phyloP scores from a whole-genome alignment of 92 coral and sea anemone genomes.

The Phenganax subtilis region DNA sequence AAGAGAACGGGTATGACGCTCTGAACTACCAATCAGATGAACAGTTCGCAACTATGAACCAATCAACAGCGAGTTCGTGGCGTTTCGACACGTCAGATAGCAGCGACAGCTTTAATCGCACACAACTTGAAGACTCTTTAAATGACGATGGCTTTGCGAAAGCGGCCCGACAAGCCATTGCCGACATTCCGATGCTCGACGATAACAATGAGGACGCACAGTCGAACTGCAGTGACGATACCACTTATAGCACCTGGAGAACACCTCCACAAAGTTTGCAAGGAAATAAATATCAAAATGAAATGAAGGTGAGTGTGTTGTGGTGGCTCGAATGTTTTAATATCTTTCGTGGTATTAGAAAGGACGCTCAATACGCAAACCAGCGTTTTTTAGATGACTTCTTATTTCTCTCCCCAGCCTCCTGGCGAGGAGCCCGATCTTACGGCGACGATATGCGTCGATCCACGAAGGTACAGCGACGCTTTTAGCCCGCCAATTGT shows the following conservation, averaged over 20 bases:
- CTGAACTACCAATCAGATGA: constrained; percentile 81
- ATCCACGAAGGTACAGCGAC: constrained; percentile 72
- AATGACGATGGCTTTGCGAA: constrained; percentile 48
- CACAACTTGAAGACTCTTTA: constrained; percentile 59
- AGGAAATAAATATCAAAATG: constrained; percentile 78
- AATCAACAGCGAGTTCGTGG: constrained; percentile 92
- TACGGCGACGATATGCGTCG: constrained; percentile 79
- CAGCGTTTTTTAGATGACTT: background rate
- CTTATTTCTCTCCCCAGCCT: constrained; percentile 51
- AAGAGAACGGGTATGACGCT: constrained; percentile 69
- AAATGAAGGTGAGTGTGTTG: constrained; percentile 65
- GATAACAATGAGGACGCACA: constrained; percentile 61
- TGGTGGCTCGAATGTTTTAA: background rate
- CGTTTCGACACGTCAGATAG: constrained; percentile 76
- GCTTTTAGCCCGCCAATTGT: constrained; percentile 87
- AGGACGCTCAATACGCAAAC: no score
- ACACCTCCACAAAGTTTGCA: constrained; percentile 67
- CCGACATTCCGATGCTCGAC: constrained; percentile 41
- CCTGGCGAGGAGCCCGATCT: constrained; percentile 97
- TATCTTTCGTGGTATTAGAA: no score
- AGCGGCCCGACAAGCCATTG: constrained; percentile 29
- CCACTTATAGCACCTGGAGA: constrained; percentile 84
- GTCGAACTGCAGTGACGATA: constrained; percentile 81
- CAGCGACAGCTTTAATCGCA: constrained; percentile 53
- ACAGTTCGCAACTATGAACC: constrained; percentile 66